Base-by-base conservation (phyloP, 2,888 invertebrate genomes). In the Blera fallax region DNA sequence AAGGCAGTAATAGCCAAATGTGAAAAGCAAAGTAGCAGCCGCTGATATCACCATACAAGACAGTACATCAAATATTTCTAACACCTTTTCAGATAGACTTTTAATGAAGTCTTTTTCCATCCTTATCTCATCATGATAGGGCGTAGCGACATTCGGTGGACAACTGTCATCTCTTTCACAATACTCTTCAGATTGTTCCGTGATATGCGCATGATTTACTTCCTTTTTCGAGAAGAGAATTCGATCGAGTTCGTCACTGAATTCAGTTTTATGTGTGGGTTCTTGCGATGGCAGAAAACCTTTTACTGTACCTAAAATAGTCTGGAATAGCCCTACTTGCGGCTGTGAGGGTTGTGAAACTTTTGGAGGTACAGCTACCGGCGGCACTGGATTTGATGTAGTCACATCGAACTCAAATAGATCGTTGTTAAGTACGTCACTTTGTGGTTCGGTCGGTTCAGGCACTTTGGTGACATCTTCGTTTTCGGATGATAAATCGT, bases 1-100 rank as follows among this genome's bases (percentile, higher is more conserved):
- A 84, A 96, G 94, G 88, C 95, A 95, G 90, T 96, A 95, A 91
- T 96, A 96, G 21, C 96, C 96, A 79, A 96, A 93, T 16, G 95
- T 94, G 89, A 97, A 96, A 62, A 96, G 91, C 6, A 96, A 92
- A 0, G 95, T 94, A 0, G 96, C 94, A n/a, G 94, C 92, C 2
- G 96, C 95, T n/a, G 96, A 95, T 58, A 96, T 94, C 11, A 93
- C 89, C 34, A 95, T 92, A 90, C 94, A 95, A 1, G 94, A 93
- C 11, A 95, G 89, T 1, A 94, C 88, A 16, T 94, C 92, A 87
- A 93, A 93, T 56, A 90, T 88, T 29, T 92, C 91, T 43, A 92
- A 74, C 10, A 92, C 56, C 58, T 90, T 89, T 1, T 87, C 81
- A 1, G 89, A 88, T 3, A 92, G 64, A 2, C 88, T 78, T 8